Conservation (phyloP, 1,140 invertebrate species). For the Drosophila bipectinata region DNA sequence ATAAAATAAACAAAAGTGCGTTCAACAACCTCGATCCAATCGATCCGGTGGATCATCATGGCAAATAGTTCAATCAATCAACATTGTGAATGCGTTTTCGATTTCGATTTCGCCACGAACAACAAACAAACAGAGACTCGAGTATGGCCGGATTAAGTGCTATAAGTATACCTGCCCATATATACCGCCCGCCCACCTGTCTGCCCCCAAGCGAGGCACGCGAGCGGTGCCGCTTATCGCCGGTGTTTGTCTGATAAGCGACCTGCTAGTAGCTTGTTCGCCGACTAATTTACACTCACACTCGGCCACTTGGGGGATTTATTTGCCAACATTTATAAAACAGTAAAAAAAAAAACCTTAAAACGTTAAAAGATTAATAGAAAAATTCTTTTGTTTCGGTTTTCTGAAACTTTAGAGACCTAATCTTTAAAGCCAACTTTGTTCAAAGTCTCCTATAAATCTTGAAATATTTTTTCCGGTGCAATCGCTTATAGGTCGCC, state of each 20-base stretch:
- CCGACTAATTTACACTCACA: constrained; percentile 16
- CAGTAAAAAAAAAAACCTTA: not conserved
- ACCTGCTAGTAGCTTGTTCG: constrained; percentile 28
- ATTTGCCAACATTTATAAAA: constrained; percentile 28
- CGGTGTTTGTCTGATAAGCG: constrained; percentile 53
- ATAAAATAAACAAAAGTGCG: constrained; percentile 44
- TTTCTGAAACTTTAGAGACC: no score
- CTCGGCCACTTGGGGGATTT: constrained; percentile 1
- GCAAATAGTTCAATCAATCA: constrained; percentile 19
- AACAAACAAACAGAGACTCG: constrained; percentile 57
- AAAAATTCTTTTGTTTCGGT: no score
- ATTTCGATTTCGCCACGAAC: constrained; percentile 44
- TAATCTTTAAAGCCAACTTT: not conserved
- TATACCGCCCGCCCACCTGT: constrained; percentile 10
- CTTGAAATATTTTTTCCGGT: not conserved
- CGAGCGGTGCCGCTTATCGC: constrained; percentile 67
- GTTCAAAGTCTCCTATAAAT: not conserved
- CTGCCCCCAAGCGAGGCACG: constrained; percentile 49
- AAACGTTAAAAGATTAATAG: no score
- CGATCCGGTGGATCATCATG: constrained; percentile 26
- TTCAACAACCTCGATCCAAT: constrained; percentile 73
- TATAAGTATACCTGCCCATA: not conserved
- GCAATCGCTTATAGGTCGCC: not conserved
- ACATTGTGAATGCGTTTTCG: constrained; percentile 41
- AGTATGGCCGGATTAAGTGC: constrained; percentile 37